Conservation (phyloP, 2,888 invertebrate genomes). For the Oxyteleia sp. region DNA sequence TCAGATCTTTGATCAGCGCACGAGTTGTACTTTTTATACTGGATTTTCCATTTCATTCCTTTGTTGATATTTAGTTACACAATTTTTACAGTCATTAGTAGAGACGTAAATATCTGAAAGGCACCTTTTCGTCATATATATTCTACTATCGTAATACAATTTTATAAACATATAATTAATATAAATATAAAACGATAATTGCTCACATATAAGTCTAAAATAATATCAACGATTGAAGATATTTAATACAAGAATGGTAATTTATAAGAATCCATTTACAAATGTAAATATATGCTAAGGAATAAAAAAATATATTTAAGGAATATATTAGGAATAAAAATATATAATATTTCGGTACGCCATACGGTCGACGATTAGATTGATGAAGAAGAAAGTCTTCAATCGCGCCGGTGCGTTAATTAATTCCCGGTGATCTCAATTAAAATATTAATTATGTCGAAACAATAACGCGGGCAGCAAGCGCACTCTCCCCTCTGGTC, state of each 20-base stretch:
- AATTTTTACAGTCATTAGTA: background rate
- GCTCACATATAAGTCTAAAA: too few relatives aligned
- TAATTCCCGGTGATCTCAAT: conserved; percentile 86
- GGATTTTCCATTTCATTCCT: background rate
- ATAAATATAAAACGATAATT: too few relatives aligned
- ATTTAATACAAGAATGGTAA: too few relatives aligned
- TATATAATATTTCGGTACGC: too few relatives aligned
- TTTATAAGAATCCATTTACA: too few relatives aligned
- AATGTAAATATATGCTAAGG: too few relatives aligned
- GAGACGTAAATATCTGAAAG: background rate
- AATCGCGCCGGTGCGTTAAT: conserved; percentile 84
- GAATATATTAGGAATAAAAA: too few relatives aligned
- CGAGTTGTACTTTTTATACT: conserved; percentile 3
- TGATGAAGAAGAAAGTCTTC: conserved; percentile 75
- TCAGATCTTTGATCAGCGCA: conserved; percentile 19
- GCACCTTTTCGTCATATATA: too few relatives aligned
- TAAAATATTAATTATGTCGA: conserved; percentile 86
- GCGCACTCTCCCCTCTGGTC: conserved; percentile 47
- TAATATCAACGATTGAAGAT: too few relatives aligned
- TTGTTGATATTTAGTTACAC: background rate
- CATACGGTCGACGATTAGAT: conserved; percentile 80
- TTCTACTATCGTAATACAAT: too few relatives aligned
- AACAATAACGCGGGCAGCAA: conserved; percentile 80
- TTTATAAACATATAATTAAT: too few relatives aligned
- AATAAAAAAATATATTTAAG: too few relatives aligned